Conservation (phyloP, 2,797 vertebrate genomes). For the Karalla daura region DNA sequence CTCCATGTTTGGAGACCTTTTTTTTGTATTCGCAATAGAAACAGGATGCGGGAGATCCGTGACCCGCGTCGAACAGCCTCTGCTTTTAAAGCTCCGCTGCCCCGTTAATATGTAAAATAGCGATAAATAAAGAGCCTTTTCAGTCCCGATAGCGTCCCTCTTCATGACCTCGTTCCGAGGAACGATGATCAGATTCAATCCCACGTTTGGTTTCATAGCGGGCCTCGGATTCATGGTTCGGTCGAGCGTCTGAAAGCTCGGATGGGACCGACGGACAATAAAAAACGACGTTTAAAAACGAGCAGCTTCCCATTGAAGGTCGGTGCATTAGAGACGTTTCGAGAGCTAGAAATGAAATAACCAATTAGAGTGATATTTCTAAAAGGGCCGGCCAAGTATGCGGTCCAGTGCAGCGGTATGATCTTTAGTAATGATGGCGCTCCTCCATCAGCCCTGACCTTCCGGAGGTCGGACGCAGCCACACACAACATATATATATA, state of each 20-base stretch:
- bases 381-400: slow-evolving; percentile 7
- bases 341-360: slow-evolving; percentile 27
- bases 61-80: background rate
- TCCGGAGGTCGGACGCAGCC: background rate
- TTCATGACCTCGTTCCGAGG: slow-evolving; percentile 28
- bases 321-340: slow-evolving; percentile 37
- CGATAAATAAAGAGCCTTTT: slow-evolving; percentile 25
- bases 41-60: background rate
- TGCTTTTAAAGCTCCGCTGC: slow-evolving; percentile 10
- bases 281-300: slow-evolving; percentile 53
- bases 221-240: slow-evolving; percentile 34
- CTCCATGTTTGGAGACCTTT: slow-evolving; percentile 10
- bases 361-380: slow-evolving; percentile 37
- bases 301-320: slow-evolving; percentile 16
- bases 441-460: slow-evolving; percentile 1
- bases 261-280: slow-evolving; percentile 15
- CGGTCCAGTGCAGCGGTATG: background rate
- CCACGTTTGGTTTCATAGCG: slow-evolving; percentile 2
- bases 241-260: slow-evolving; percentile 24
- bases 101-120: slow-evolving; percentile 13
- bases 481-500: too few relatives aligned
- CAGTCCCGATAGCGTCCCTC: slow-evolving; percentile 12
- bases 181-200: background rate
- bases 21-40: slow-evolving; percentile 17
- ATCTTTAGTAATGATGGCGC: slow-evolving; percentile 20